Base-by-base conservation (phyloP, 2,797 vertebrate species). In the Argentina silus region DNA sequence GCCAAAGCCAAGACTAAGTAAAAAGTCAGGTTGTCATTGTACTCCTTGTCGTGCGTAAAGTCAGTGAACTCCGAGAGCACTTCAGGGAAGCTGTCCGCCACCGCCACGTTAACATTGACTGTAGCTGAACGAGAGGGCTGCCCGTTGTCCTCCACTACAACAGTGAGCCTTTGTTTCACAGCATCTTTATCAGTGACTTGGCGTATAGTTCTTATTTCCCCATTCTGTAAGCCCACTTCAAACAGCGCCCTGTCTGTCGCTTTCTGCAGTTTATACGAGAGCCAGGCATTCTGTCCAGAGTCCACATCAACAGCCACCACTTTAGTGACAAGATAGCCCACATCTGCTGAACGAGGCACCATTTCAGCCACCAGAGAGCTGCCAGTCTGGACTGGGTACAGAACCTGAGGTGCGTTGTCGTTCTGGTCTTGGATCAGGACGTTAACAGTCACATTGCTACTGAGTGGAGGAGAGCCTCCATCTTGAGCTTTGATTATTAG, bases 231-330 rank as follows among this genome's bases (percentile, higher is more conserved):
- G 21, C 88, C 89, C 84, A 94, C 91, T 79, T 81, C 88, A 86
- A 93, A 94, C 67, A 94, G 83, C 15, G 88, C 87, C 51, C 90
- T 93, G 80, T 94, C 93, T 64, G 90, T 88, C 79, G 86, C 80
- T 90, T 91, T 92, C 55, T 92, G 88, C 61, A 93, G 85, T 84
- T 90, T 88, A 85, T 92, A 93, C 56, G 92, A 93, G 63, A 93
- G 90, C 92, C 91, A 94, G 72, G 92, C 89, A 43, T 94, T 94
- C 87, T 91, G 89, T 69, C 81, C 90, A 75, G 90, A 93, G 83
- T 93, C 92, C 78, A 88, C 87, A 82, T 92, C 91, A 73, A 94
- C 92, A 4, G 92, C 93, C 79, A 94, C 91, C 27, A 94, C 91
- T 80, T 94, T 94, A 15, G 93, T 93, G 11, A 93, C 89, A 53